Base-by-base conservation (phyloP, 2,888 invertebrate genomes). In the Dugesia japonica region DNA sequence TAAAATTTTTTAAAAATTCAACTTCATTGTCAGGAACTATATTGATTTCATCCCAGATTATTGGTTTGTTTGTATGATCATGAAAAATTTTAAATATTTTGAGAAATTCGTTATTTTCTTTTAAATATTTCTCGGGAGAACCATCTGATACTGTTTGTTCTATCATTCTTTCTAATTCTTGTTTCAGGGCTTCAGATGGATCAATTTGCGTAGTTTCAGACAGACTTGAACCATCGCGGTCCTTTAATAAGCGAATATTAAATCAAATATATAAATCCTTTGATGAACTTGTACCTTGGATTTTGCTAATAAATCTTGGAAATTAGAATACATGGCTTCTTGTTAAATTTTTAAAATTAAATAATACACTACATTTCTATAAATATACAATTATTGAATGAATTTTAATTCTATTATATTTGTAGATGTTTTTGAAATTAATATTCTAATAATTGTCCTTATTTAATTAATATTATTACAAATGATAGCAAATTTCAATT, bases 301-400 rank as follows among this genome's bases (percentile, higher is more conserved):
- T 56, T 56, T 56, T 20, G 17, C 17, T 56, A 56, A 56, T 56
- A 56, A 56, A n/a, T 56, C n/a, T 56, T 56, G 56, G 17, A 56
- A 56, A 56, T 56, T 56, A 4, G 56, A 56, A 56, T 56, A 56
- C 56, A 56, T 56, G n/a, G n/a, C n/a, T n/a, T n/a, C n/a, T n/a
- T n/a, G n/a, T n/a, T n/a, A n/a, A n/a, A n/a, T n/a, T n/a, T n/a
- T n/a, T n/a, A n/a, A n/a, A n/a, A n/a, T n/a, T n/a, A n/a, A n/a
- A n/a, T n/a, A n/a, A n/a, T n/a, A n/a, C n/a, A n/a, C n/a, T n/a
- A n/a, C n/a, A n/a, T n/a, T n/a, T n/a, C n/a, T n/a, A n/a, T n/a
- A n/a, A n/a, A n/a, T n/a, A n/a, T n/a, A n/a, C n/a, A n/a, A n/a
- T n/a, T n/a, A n/a, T n/a, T n/a, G n/a, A n/a, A n/a, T n/a, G n/a